Evolutionary conservation across 1,140 invertebrate genomes (phyloP).

Genomic region (Ylistrum balloti): DNA sequence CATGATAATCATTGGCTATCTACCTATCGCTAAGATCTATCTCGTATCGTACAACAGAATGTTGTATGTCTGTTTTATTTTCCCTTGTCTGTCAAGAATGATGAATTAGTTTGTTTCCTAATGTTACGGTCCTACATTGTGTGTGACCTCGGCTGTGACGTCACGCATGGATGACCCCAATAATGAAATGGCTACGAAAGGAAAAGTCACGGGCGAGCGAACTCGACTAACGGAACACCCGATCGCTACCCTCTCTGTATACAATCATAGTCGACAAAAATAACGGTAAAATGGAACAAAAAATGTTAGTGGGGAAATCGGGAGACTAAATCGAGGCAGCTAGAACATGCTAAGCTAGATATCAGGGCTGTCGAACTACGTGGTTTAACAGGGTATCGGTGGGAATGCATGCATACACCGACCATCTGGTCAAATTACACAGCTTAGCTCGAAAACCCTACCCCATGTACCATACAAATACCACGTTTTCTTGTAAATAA

Average conservation of each 20-base stretch:
- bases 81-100: constrained; percentile 53
- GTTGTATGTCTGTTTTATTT: constrained; percentile 54
- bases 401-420: constrained; percentile 61
- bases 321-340: constrained; percentile 52
- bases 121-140: constrained; percentile 46
- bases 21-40: constrained; percentile 26
- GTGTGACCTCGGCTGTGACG: constrained; percentile 57
- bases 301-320: constrained; percentile 8
- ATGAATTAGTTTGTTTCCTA: constrained; percentile 56
- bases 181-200: constrained; percentile 62
- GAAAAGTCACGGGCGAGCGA: constrained; percentile 61
- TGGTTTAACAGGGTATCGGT: constrained; percentile 60
- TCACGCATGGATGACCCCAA: constrained; percentile 61
- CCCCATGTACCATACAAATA: constrained; percentile 47
- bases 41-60: constrained; percentile 52
- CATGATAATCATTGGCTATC: constrained; percentile 15
- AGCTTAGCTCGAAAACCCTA: constrained; percentile 42
- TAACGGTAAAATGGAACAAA: background rate
- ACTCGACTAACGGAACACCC: constrained; percentile 63
- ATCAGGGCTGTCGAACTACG: constrained; percentile 50
- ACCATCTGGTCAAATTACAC: constrained; percentile 60
- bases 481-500: constrained; percentile 36
- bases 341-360: constrained; percentile 62
- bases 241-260: constrained; percentile 53
- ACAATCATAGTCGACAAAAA: background rate